These are phyloP conservation scores for Thecophora atra DNA, from an alignment of 2,888 invertebrate genomes.

Conservation along the genomic window DNA sequence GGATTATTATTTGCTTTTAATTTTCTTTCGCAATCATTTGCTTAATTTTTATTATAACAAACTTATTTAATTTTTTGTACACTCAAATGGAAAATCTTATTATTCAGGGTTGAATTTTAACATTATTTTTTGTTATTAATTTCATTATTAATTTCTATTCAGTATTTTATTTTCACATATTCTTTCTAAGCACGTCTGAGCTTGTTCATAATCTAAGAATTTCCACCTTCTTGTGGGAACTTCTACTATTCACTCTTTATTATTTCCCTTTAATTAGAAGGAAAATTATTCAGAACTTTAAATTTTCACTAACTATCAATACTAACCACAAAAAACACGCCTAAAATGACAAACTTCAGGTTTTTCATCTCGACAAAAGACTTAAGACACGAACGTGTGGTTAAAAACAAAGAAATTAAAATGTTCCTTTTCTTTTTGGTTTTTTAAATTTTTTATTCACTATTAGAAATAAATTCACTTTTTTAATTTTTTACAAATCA, in stretches of 20 bases:
- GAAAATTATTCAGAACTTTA: too few species aligned
- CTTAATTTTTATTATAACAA: not conserved
- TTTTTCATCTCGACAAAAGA: constrained; percentile 36
- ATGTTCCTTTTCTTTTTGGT: constrained; percentile 17
- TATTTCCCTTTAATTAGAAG: too few species aligned
- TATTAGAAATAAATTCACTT: constrained; percentile 17
- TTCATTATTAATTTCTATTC: too few species aligned
- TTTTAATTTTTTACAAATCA: constrained; percentile 2
- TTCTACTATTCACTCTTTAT: too few species aligned
- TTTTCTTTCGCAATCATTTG: not conserved
- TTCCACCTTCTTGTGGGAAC: too few species aligned
- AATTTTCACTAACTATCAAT: constrained; percentile 31
- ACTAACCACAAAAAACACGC: constrained; percentile 59
- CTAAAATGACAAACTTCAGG: constrained; percentile 58
- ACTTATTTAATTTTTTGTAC: not conserved
- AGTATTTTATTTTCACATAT: too few species aligned
- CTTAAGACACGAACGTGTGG: constrained; percentile 40
- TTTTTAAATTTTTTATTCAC: constrained; percentile 14
- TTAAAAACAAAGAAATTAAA: not conserved
- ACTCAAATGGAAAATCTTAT: too few species aligned
- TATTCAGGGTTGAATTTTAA: too few species aligned
- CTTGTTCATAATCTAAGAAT: too few species aligned
- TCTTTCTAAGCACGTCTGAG: too few species aligned
- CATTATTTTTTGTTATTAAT: too few species aligned
- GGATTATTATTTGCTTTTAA: not conserved